phyloP scores from a whole-genome alignment of 2,888 invertebrate genomes.

The Drosophila mimetica region DNA sequence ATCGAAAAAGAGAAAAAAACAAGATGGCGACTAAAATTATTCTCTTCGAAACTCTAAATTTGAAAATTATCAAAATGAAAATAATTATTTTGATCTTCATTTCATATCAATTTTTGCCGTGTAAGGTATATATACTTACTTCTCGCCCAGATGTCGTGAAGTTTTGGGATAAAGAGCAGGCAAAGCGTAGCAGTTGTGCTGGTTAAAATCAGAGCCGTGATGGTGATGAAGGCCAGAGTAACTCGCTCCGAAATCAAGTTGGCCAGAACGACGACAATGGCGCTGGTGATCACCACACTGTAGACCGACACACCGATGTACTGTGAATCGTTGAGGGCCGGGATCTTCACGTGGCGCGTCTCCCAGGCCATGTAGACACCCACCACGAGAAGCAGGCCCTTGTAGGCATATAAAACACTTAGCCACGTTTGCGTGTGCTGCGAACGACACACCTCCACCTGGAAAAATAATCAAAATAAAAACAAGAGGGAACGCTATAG shows the following conservation, averaged over 20 bases:
- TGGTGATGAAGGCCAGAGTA: slow-evolving; percentile 92
- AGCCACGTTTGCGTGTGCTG: slow-evolving; percentile 95
- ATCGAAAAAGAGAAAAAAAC: no score
- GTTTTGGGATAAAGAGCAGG: slow-evolving; percentile 94
- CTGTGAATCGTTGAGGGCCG: slow-evolving; percentile 95
- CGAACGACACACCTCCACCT: slow-evolving; percentile 95
- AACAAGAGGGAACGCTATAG: no score
- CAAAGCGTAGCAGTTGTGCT: slow-evolving; percentile 95
- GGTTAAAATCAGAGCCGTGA: slow-evolving; percentile 92
- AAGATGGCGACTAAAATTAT: no score
- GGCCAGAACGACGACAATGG: slow-evolving; percentile 94
- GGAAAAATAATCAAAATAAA: neutral
- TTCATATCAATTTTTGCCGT: no score
- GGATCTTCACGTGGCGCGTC: slow-evolving; percentile 95
- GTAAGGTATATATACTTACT: slow-evolving; percentile 83
- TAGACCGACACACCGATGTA: slow-evolving; percentile 97
- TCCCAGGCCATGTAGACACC: slow-evolving; percentile 99
- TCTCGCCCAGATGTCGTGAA: slow-evolving; percentile 89
- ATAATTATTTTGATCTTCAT: no score
- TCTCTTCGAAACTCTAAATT: no score
- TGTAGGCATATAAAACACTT: slow-evolving; percentile 95
- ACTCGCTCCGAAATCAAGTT: slow-evolving; percentile 93
- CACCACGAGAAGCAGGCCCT: slow-evolving; percentile 93
- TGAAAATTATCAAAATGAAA: no score
- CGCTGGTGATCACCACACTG: slow-evolving; percentile 94